Base-by-base conservation (phyloP, 2,888 invertebrate species). In the Trichogramma dendrolimi region DNA sequence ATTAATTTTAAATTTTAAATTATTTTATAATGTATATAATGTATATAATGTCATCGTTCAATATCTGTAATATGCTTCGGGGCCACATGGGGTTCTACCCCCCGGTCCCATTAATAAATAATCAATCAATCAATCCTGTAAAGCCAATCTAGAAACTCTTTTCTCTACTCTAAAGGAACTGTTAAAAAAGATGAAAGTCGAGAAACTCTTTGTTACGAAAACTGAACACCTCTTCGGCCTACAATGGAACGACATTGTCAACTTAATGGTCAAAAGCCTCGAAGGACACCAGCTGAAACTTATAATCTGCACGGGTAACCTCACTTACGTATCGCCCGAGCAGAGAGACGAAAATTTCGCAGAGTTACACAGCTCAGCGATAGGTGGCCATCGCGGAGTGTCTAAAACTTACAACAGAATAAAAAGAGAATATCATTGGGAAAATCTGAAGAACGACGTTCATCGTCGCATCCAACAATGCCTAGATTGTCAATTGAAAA, bases 371-470 rank as follows among this genome's bases (percentile, higher is more conserved):
- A 41, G 7, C 0, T 62, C 64, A 6, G n/a, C 59, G 0, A 53
- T 66, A 5, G 64, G 60, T 1, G 62, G 62, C 5, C 65, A 62
- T 10, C 56, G 51, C 40, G 58, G 60, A 1, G 55, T 62, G 0
- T 52, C 63, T 0, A 64, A 67, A 53, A 66, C 60, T 6, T 60
- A 62, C 10, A 64, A 53, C 4, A 39, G 64, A 53, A 66, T 67
- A 0, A 61, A 56, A 55, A 48, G 43, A 8, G 7, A 55, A 2
- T 67, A 56, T 27, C 65, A 51, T 43, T 65, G 65, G 66, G 61
- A 61, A 11, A 61, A 63, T 11, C 3, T 66, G 4, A 67, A 67
- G 50, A 6, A 53, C 1, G 56, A 67, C 7, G 47, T 67, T 3
- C 61, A 60, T 44, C 27, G 55, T 7, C 38, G 53, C 2, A 63